Conservation (phyloP, 1,140 invertebrate species). For the Anoplophora glabripennis region DNA sequence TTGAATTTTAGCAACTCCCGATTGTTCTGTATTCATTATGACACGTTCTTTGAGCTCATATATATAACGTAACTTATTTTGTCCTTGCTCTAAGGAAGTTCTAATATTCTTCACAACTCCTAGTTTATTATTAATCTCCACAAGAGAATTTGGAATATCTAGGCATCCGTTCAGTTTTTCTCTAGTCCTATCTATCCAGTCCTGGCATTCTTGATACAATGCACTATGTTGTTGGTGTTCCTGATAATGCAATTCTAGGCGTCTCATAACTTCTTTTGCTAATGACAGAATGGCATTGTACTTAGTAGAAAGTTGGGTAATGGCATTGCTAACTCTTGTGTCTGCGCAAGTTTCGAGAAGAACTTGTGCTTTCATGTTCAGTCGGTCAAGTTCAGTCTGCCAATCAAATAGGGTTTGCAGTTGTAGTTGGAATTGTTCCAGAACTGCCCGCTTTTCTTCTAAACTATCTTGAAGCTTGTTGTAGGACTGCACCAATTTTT, state of each 20-base stretch:
- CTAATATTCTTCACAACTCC: slow-evolving; percentile 79
- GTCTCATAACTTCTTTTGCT: slow-evolving; percentile 90
- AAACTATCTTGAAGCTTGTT: slow-evolving; percentile 86
- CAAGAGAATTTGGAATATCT: slow-evolving; percentile 70
- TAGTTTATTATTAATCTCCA: slow-evolving; percentile 80
- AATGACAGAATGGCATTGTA: slow-evolving; percentile 89
- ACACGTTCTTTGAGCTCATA: slow-evolving; percentile 90
- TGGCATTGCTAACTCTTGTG: slow-evolving; percentile 87
- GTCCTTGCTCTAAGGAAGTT: slow-evolving; percentile 84
- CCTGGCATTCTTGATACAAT: slow-evolving; percentile 85
- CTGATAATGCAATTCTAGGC: slow-evolving; percentile 86
- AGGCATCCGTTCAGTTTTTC: slow-evolving; percentile 78
- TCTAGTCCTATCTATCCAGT: slow-evolving; percentile 83
- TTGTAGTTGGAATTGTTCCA: slow-evolving; percentile 88
- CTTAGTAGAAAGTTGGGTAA: slow-evolving; percentile 90
- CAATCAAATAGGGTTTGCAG: slow-evolving; percentile 90
- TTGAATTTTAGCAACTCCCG: slow-evolving; percentile 80
- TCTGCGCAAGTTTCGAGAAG: slow-evolving; percentile 89
- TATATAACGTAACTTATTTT: slow-evolving; percentile 85
- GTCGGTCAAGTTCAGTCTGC: slow-evolving; percentile 85
- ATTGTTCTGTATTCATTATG: slow-evolving; percentile 86
- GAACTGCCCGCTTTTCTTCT: slow-evolving; percentile 82
- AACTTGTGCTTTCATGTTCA: slow-evolving; percentile 89
- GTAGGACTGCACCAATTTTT: slow-evolving; percentile 82
- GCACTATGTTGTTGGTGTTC: slow-evolving; percentile 88